Evolutionary conservation across 2,888 invertebrate species (phyloP).

Genomic region (Cheilosia scutellata): DNA sequence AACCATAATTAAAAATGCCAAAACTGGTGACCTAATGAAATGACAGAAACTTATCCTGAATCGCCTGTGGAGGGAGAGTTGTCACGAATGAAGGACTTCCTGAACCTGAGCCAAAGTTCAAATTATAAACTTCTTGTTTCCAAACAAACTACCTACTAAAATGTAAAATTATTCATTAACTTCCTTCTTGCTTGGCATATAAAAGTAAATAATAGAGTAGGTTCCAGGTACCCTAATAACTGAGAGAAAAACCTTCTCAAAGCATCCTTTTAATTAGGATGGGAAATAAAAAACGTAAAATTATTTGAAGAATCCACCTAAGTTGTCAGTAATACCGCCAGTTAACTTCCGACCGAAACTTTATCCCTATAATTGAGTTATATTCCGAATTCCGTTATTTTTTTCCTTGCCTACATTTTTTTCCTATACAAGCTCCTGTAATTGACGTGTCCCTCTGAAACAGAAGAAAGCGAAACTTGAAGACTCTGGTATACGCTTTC

Average conservation of each 20-base stretch:
- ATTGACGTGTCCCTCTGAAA: slow-evolving; percentile 6
- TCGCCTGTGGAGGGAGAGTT: too few relatives aligned
- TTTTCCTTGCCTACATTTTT: slow-evolving; percentile 4
- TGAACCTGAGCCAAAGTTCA: too few relatives aligned
- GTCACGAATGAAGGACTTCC: too few relatives aligned
- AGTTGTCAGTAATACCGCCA: slow-evolving; percentile 53
- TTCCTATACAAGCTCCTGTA: slow-evolving; percentile 10
- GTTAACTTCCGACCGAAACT: slow-evolving; percentile 52
- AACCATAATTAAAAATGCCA: too few relatives aligned
- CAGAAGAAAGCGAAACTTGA: slow-evolving; percentile 9
- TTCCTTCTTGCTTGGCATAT: too few relatives aligned
- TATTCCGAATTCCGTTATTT: slow-evolving; percentile 6
- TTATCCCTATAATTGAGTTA: slow-evolving; percentile 62
- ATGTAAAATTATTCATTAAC: too few relatives aligned
- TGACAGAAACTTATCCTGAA: too few relatives aligned
- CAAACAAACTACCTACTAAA: too few relatives aligned
- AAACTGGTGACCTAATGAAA: too few relatives aligned
- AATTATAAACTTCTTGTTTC: too few relatives aligned
- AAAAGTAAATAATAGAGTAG: too few relatives aligned
- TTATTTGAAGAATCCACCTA: slow-evolving; percentile 28
- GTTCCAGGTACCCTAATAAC: too few relatives aligned
- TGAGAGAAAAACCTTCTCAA: neutral
- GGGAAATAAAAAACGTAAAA: neutral
- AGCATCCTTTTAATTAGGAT: neutral
- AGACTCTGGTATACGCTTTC: neutral